Evolutionary conservation across 2,888 invertebrate species (phyloP).

Genomic region (Chymomyza procnemis): DNA sequence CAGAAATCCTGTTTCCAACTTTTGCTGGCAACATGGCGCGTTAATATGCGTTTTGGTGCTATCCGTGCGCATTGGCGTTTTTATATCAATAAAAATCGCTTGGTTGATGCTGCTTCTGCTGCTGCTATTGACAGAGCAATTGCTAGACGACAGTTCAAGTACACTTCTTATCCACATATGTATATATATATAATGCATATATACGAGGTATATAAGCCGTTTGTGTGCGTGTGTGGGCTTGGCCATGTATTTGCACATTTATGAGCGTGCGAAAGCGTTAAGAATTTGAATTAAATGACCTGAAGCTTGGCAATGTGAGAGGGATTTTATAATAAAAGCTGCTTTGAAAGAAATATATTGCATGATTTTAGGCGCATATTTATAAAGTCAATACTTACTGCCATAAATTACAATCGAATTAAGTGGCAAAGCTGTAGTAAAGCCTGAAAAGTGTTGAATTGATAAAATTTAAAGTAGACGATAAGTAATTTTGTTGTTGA

Average conservation of each 20-base stretch:
- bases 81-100: conserved; percentile 63
- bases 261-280: neutral
- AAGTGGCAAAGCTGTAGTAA: conserved; percentile 20
- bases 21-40: conserved; percentile 49
- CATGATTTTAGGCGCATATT: neutral
- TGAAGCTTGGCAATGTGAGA: neutral
- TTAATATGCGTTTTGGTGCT: conserved; percentile 67
- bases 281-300: neutral
- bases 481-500: too few relatives aligned
- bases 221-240: neutral
- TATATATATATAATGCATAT: too few relatives aligned
- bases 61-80: conserved; percentile 18
- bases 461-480: neutral
- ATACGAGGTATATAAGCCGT: neutral
- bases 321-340: neutral
- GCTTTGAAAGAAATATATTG: neutral
- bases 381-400: neutral
- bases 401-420: conserved; percentile 19
- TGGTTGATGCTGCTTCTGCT: conserved; percentile 22
- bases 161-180: neutral
- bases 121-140: conserved; percentile 63
- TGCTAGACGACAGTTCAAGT: conserved; percentile 44
- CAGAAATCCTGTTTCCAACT: neutral
- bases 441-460: conserved; percentile 27
- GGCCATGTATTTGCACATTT: neutral